Evolutionary conservation across 1,140 invertebrate genomes (phyloP), one percentile per base, ranked within the genome.

Genomic region (Brachionus angularis): DNA sequence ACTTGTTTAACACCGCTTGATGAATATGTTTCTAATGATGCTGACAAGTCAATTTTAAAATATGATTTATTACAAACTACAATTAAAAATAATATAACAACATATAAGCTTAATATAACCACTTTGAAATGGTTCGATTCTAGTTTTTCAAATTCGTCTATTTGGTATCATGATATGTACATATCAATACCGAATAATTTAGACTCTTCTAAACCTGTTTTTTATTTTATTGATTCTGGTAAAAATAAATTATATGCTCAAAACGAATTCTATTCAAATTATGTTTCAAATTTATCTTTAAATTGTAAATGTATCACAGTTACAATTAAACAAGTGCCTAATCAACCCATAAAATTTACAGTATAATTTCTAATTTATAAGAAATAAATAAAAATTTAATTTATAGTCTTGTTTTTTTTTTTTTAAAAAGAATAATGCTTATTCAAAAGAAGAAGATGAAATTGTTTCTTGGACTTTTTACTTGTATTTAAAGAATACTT

Each of bases 21-120:
- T 10, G 62, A 67, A 10, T 67, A 27, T 47, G 62, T 67, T 34
- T 47, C 21, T 10, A 33, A 67, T 36, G 31, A 67, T 67, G 16
- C 39, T 47, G 62, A 67, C 36, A 5, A 47, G 25, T 14, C 21
- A 25, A 3, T 47, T 29, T 5, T 5, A 34, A 67, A 29, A 21
- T 52, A 16, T 5, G 3, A 3, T 27, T 12, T 52, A 10, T 3
- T 52, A 12, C 3, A 27, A 5, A 12, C 23, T 14, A 31, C 3
- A 3, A 52, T 12, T 2, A 21, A 52, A 3, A 7, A 5, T 27
- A 7, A 8, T 7, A 2, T 10, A 5, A 7, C 23, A 5, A 27
- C 3, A 27, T 52, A 52, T n/a, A 4, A 52, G 2, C 23, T 52
- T 3, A 52, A 52, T 3, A 31, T 52, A 8, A 52, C 49, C 16